These are phyloP conservation scores for Paralichthys olivaceus DNA, from an alignment of 2,113 vertebrate species.

Conservation along the genomic window DNA sequence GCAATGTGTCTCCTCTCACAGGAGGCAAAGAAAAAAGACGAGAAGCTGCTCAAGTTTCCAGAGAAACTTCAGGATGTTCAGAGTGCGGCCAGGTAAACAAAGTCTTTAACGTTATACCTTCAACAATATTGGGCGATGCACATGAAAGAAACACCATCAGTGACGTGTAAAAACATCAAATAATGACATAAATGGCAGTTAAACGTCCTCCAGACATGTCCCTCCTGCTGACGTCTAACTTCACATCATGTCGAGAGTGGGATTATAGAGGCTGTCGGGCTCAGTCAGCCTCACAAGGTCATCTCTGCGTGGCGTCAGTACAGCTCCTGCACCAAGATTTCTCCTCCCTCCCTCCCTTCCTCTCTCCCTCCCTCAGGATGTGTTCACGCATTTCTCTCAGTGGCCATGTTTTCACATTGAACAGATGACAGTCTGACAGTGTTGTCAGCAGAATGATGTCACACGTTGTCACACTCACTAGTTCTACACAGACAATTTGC, in stretches of 20 bases:
- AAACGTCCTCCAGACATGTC: neutral
- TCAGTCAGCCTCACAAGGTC: slow-evolving; percentile 66
- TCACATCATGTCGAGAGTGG: slow-evolving; percentile 1
- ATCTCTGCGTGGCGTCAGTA: slow-evolving; percentile 26
- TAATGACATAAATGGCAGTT: neutral
- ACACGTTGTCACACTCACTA: no score
- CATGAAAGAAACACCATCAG: no score
- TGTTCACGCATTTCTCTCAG: slow-evolving; percentile 15
- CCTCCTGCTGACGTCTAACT: slow-evolving; percentile 11
- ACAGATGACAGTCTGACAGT: neutral
- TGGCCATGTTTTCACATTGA: slow-evolving; percentile 1
- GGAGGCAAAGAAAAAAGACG: slow-evolving; percentile 98
- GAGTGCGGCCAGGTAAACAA: slow-evolving; percentile 89
- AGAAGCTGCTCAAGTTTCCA: slow-evolving; percentile 89
- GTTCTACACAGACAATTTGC: neutral
- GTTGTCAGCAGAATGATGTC: slow-evolving; percentile 5
- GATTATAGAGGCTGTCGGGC: slow-evolving; percentile 27
- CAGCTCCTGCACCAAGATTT: slow-evolving; percentile 47
- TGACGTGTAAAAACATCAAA: neutral
- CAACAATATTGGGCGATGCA: no score
- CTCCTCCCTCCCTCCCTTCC: slow-evolving; percentile 8
- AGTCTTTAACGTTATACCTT: neutral
- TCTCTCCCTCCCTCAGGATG: slow-evolving; percentile 1
- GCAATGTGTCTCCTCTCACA: slow-evolving; percentile 57
- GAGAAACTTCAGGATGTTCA: slow-evolving; percentile 91